These are phyloP conservation scores for Myotis lucifugus DNA, from an alignment of 2,113 vertebrate species.

Conservation along the genomic window DNA sequence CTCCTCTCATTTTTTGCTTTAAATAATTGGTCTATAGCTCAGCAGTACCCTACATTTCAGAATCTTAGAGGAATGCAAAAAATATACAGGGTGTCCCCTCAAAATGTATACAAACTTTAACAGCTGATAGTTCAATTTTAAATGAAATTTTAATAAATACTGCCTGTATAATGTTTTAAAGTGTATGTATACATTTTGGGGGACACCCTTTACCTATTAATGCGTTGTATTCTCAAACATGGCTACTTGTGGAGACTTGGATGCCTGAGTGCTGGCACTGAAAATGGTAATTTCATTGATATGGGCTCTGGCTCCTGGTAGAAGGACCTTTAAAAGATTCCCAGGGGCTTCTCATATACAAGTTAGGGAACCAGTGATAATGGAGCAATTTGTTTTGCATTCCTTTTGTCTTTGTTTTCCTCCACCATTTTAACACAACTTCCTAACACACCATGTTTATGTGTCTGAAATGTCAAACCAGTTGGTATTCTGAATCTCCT, in stretches of 20 bases:
- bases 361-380: neutral
- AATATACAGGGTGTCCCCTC: no score
- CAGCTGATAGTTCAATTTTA: no score
- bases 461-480: neutral
- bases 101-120: no score
- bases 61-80: neutral
- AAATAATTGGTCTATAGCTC: neutral
- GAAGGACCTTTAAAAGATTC: neutral
- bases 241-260: neutral
- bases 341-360: neutral
- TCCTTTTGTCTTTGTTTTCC: neutral
- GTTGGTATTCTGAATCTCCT: fast-evolving
- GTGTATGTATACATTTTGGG: no score
- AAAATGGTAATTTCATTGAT: neutral
- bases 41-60: neutral
- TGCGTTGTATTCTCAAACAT: neutral
- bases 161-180: no score
- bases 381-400: neutral
- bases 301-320: no score
- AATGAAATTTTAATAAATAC: no score
- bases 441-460: neutral
- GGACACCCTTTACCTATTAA: neutral
- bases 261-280: neutral
- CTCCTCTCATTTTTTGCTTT: neutral
- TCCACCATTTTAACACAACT: neutral